These are phyloP conservation scores for Patiria miniata DNA, from an alignment of 35 echinoderm and acorn worm genomes.

Conservation along the genomic window DNA sequence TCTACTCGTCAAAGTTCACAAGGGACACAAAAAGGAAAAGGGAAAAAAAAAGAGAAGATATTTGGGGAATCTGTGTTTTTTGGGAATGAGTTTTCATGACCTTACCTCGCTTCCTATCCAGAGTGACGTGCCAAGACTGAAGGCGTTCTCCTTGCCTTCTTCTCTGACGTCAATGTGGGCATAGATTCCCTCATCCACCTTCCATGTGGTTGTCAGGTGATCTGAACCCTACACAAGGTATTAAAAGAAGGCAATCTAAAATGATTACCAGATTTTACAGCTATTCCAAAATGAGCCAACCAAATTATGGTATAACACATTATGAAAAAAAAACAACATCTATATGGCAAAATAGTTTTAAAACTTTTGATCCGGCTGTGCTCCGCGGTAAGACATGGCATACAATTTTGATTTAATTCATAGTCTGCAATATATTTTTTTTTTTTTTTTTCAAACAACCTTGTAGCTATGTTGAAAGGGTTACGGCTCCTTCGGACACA, in stretches of 20 bases:
- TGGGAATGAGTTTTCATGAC: background rate
- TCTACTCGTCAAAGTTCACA: too few relatives aligned
- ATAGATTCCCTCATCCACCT: slow-evolving; percentile 87
- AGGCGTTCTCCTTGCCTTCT: slow-evolving; percentile 92
- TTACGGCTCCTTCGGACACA: too few relatives aligned
- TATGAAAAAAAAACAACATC: too few relatives aligned
- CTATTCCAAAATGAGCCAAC: background rate
- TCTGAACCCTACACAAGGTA: slow-evolving; percentile 61
- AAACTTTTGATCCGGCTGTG: too few relatives aligned
- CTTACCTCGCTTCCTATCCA: slow-evolving; percentile 75
- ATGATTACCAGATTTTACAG: background rate
- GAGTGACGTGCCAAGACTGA: slow-evolving; percentile 77
- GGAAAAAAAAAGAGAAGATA: slow-evolving; percentile 26
- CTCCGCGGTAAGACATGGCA: too few relatives aligned
- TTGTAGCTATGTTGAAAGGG: too few relatives aligned
- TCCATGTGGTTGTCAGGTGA: slow-evolving; percentile 95
- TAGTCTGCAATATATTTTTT: too few relatives aligned
- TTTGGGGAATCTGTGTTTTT: slow-evolving; percentile 21
- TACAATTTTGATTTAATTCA: too few relatives aligned
- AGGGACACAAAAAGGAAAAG: too few relatives aligned
- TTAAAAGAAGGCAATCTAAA: background rate
- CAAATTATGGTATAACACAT: too few relatives aligned
- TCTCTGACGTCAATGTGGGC: slow-evolving; percentile 85
- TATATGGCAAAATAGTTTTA: too few relatives aligned
- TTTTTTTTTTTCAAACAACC: too few relatives aligned